Evolutionary conservation across 2,797 vertebrate genomes (phyloP).

Genomic region (Neosilurus mollespiculum): DNA sequence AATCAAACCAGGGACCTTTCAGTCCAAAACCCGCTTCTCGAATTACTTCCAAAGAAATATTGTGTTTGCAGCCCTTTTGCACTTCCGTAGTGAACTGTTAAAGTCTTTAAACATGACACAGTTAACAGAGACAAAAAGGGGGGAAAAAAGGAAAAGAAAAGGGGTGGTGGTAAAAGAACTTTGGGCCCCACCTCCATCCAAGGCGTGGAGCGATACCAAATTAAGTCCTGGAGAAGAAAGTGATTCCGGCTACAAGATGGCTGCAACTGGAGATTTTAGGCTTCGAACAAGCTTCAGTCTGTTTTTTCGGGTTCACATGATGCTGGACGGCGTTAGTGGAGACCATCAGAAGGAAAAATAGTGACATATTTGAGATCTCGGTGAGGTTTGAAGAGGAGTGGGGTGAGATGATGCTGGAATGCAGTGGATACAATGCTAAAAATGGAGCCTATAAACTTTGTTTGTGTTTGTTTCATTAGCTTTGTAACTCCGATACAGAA

Average conservation of each 20-base stretch:
- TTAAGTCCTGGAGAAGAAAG: constrained; percentile 35
- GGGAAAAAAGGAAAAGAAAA: no score
- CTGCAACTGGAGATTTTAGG: constrained; percentile 4
- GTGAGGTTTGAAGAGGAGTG: not conserved
- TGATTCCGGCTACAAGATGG: constrained; percentile 21
- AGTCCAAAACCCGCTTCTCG: no score
- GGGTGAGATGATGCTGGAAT: not conserved
- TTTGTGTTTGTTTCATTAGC: not conserved
- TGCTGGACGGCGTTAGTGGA: no score
- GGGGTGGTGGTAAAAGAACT: not conserved
- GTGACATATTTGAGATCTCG: not conserved
- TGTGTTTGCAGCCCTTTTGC: not conserved
- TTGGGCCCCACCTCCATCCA: constrained; percentile 26
- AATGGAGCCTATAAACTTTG: constrained; percentile 24
- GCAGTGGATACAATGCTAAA: not conserved
- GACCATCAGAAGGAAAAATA: no score
- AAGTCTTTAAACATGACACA: not conserved
- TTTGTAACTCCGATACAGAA: not conserved
- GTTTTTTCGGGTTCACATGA: not conserved
- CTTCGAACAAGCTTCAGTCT: not conserved
- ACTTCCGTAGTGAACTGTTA: not conserved
- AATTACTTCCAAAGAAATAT: no score
- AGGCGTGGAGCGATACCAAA: constrained; percentile 37
- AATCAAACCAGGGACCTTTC: no score
- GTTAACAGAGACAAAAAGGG: not conserved